Percentiles rank a stretch among this genome's conserved stretches.
phyloP scores from a whole-genome alignment of 1,140 invertebrate species.

The Drosophila virilis region DNA sequence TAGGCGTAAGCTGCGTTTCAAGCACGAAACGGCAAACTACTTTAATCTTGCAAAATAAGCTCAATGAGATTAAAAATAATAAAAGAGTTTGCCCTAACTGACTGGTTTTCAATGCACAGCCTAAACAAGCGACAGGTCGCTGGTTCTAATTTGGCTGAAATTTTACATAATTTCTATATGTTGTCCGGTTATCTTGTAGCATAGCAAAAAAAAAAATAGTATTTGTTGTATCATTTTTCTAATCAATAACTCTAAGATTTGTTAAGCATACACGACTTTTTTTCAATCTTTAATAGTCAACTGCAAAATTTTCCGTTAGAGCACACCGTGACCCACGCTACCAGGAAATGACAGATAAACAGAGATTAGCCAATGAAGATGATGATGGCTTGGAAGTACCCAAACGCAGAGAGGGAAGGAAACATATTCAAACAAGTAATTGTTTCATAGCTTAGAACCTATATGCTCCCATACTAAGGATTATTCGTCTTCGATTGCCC shows the following conservation, averaged over 20 bases:
- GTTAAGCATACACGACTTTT: background rate
- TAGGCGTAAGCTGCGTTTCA: constrained; percentile 19
- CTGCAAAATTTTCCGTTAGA: background rate
- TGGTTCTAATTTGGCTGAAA: too few relatives aligned
- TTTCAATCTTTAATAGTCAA: background rate
- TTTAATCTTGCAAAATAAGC: constrained; percentile 8
- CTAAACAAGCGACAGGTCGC: too few relatives aligned
- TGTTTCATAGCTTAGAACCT: background rate
- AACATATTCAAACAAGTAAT: constrained; percentile 26
- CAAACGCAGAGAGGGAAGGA: constrained; percentile 13
- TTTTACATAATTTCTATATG: background rate
- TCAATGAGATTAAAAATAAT: constrained; percentile 1
- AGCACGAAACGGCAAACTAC: background rate
- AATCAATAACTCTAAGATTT: background rate
- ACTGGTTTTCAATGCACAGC: too few relatives aligned
- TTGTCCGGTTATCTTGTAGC: too few relatives aligned
- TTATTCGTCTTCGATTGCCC: background rate
- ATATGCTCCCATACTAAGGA: too few relatives aligned
- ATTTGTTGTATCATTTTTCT: background rate
- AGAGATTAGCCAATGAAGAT: background rate
- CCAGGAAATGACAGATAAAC: background rate
- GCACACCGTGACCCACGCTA: background rate
- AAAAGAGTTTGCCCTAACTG: too few relatives aligned
- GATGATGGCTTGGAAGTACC: background rate
- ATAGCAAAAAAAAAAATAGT: too few relatives aligned